Conservation (phyloP, 2,113 vertebrate genomes). For the Lasiurus borealis region DNA sequence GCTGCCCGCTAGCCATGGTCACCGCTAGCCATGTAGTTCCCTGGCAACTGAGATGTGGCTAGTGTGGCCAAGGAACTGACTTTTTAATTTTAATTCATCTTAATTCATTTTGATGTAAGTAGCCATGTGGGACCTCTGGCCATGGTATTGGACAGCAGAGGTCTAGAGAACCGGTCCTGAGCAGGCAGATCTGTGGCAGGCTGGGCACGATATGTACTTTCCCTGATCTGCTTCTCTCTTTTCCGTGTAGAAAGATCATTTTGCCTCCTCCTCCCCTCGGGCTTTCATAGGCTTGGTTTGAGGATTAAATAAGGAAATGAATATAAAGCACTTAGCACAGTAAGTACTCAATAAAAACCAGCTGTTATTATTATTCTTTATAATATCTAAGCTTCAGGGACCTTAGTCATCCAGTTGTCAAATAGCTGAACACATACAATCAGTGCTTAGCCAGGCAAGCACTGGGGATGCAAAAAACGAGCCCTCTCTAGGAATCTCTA, state of each 20-base stretch:
- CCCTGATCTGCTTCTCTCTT: not conserved
- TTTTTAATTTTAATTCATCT: not conserved
- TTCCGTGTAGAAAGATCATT: not conserved
- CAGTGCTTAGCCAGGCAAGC: not conserved
- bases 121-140: not conserved
- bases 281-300: not conserved
- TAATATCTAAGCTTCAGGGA: not conserved
- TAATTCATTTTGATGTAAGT: not conserved
- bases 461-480: not conserved
- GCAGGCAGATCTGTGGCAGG: not conserved
- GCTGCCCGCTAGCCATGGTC: not conserved
- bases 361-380: not conserved
- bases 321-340: not conserved
- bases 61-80: not conserved
- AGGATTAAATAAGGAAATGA: not conserved
- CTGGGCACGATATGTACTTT: accelerated
- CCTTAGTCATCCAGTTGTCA: not conserved
- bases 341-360: not conserved
- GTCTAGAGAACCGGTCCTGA: accelerated
- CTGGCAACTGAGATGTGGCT: not conserved
- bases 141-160: not conserved
- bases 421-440: not conserved
- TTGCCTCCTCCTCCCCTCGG: too few species aligned
- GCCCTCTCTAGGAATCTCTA: not conserved
- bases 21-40: not conserved